Evolutionary conservation across 92 coral and sea anemone species (phyloP).

Genomic region (Isaurus tuberculatus): DNA sequence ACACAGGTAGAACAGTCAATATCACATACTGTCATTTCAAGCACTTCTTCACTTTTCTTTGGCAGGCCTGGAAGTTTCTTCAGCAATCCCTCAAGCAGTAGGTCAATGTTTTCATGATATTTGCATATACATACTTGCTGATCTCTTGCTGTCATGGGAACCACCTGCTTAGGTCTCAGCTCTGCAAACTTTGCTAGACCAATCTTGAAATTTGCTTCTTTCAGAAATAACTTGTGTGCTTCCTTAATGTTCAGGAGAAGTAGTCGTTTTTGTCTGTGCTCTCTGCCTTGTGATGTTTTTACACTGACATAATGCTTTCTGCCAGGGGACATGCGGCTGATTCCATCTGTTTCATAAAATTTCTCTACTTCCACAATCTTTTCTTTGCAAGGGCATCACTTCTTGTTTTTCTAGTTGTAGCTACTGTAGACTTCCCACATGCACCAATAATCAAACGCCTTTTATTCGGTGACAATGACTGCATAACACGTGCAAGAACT

Average conservation of each 20-base stretch:
- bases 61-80: slow-evolving; percentile 35
- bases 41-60: slow-evolving; percentile 56
- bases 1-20: slow-evolving; percentile 43
- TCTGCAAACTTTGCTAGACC: slow-evolving; percentile 30
- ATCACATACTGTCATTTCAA: slow-evolving; percentile 57
- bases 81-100: slow-evolving; percentile 52
- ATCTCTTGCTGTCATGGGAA: slow-evolving; percentile 49
- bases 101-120: slow-evolving; percentile 63
- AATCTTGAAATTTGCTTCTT: neutral
- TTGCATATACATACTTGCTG: slow-evolving; percentile 56
- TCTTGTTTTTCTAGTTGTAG: slow-evolving; percentile 35
- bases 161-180: slow-evolving; percentile 51
- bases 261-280: no score
- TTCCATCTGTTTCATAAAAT: slow-evolving; percentile 30
- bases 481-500: slow-evolving; percentile 34
- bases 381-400: slow-evolving; percentile 40
- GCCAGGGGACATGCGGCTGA: slow-evolving; percentile 35
- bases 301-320: slow-evolving; percentile 16
- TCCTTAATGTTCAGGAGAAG: neutral
- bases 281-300: no score
- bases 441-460: slow-evolving; percentile 29
- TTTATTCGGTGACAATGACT: slow-evolving; percentile 35
- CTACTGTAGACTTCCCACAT: slow-evolving; percentile 43
- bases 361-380: slow-evolving; percentile 15
- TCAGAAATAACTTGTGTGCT: slow-evolving; percentile 1